Evolutionary conservation across 1,140 invertebrate genomes (phyloP).

Genomic region (Halesus radiatus): DNA sequence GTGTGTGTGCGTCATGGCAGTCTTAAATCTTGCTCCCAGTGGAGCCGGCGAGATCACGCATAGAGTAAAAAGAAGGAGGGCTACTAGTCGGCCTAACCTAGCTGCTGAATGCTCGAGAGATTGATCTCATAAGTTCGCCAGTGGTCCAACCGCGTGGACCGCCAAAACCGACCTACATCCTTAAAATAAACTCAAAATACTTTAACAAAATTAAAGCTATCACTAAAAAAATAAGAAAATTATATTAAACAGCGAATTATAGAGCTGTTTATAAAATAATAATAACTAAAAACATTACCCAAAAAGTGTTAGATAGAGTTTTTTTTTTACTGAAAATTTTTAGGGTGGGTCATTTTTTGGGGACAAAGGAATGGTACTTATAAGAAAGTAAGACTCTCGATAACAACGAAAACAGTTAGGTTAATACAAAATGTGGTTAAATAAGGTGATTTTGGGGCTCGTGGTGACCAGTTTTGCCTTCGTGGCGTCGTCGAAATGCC

Average conservation of each 20-base stretch:
- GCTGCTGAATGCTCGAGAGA: constrained; percentile 7
- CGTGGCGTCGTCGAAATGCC: constrained; percentile 48
- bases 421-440: constrained; percentile 29
- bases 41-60: constrained; percentile 22
- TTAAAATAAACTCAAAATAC: constrained; percentile 14
- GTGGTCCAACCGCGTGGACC: constrained; percentile 31
- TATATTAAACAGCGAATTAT: background rate
- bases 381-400: background rate
- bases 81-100: background rate
- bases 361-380: constrained; percentile 9
- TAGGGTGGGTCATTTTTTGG: background rate
- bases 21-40: background rate
- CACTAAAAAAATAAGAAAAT: background rate
- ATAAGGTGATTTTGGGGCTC: constrained; percentile 12
- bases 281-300: background rate
- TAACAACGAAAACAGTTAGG: background rate
- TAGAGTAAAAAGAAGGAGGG: constrained; percentile 12
- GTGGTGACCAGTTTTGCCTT: constrained; percentile 25
- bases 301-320: constrained; percentile 11
- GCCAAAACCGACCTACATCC: constrained; percentile 11
- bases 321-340: background rate
- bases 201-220: constrained; percentile 3
- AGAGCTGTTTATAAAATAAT: background rate
- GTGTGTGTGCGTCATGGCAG: background rate
- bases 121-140: constrained; percentile 31